These are phyloP conservation scores for Dryobates pubescens DNA, from an alignment of 2,797 vertebrate genomes.

Conservation along the genomic window DNA sequence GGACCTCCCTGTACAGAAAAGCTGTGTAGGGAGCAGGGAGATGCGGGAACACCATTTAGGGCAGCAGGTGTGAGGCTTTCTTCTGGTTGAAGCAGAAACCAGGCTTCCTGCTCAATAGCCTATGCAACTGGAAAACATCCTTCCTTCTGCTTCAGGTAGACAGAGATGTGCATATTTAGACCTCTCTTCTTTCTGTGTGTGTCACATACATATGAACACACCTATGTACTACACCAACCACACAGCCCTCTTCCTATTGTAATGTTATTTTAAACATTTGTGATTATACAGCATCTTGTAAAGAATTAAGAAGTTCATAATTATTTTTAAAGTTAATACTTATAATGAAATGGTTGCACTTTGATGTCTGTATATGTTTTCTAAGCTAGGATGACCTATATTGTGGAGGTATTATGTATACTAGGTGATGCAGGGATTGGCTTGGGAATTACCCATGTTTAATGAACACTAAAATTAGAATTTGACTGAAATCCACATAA, in stretches of 20 bases:
- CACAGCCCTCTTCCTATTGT: not conserved
- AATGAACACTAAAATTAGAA: conserved; percentile 90
- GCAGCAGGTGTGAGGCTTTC: not conserved
- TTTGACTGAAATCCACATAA: conserved; percentile 89
- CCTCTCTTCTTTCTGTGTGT: not conserved
- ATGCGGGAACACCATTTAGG: not conserved
- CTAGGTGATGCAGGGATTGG: conserved; percentile 78
- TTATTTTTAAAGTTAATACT: conserved; percentile 82
- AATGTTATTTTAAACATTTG: conserved; percentile 30
- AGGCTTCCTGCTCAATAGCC: not conserved
- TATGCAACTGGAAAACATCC: not conserved
- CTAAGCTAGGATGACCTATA: conserved; percentile 81
- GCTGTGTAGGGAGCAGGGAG: not conserved
- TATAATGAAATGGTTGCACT: conserved; percentile 77
- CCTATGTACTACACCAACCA: not conserved
- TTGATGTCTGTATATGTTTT: conserved; percentile 78
- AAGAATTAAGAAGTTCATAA: conserved; percentile 77
- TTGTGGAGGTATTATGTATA: conserved; percentile 79
- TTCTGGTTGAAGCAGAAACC: not conserved
- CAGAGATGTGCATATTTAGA: not conserved
- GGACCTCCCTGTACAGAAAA: not conserved
- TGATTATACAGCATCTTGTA: conserved; percentile 65
- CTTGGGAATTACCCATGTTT: conserved; percentile 86
- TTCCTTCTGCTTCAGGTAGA: not conserved
- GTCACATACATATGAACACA: not conserved